These are phyloP conservation scores for Apodemus agrarius DNA, from an alignment of 2,797 vertebrate genomes.

Conservation along the genomic window DNA sequence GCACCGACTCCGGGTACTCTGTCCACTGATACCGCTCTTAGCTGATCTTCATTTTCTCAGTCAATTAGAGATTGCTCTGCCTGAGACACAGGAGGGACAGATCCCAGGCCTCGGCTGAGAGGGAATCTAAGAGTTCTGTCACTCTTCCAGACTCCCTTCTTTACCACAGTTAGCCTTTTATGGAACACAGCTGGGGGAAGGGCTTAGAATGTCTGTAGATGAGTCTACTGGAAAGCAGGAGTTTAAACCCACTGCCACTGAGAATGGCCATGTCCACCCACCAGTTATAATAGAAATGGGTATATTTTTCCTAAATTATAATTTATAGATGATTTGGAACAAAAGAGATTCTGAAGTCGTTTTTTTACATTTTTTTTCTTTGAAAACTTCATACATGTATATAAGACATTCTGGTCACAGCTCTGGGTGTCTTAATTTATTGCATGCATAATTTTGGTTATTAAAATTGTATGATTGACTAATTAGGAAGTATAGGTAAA, in stretches of 20 bases:
- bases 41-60: neutral
- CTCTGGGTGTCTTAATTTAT: constrained; percentile 34
- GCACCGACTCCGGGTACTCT: neutral
- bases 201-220: neutral
- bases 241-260: neutral
- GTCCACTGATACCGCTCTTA: neutral
- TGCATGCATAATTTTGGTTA: neutral
- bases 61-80: neutral
- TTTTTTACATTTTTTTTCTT: neutral
- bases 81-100: neutral
- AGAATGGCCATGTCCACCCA: neutral
- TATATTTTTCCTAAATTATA: neutral
- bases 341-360: neutral
- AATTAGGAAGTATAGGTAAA: constrained; percentile 40
- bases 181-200: neutral
- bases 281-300: neutral
- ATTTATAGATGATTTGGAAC: neutral
- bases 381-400: neutral
- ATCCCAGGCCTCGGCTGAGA: neutral
- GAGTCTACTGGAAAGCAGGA: neutral
- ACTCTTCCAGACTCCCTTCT: neutral
- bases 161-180: neutral
- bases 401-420: neutral
- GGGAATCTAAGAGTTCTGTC: neutral
- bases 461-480: constrained; percentile 17